Percentiles rank a stretch among this genome's conserved stretches.
phyloP scores from a whole-genome alignment of 2,888 invertebrate genomes.

The Brachyopa scutellaris region DNA sequence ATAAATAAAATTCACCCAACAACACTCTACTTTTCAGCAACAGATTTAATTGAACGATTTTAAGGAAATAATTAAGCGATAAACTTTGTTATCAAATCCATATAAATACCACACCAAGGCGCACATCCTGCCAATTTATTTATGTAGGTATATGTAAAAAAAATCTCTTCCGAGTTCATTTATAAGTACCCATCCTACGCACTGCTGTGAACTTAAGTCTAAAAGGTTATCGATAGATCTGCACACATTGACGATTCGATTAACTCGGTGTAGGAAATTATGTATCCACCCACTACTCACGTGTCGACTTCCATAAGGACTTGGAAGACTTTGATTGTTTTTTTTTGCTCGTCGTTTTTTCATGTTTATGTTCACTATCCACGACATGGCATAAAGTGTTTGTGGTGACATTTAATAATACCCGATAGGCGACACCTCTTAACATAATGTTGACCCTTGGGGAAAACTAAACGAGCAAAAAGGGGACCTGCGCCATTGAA shows the following conservation, averaged over 20 bases:
- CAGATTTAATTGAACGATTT: too few relatives aligned
- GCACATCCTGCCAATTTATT: too few relatives aligned
- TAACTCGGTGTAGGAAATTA: slow-evolving; percentile 43
- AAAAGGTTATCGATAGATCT: slow-evolving; percentile 57
- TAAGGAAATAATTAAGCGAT: too few relatives aligned
- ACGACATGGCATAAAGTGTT: slow-evolving; percentile 41
- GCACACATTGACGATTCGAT: slow-evolving; percentile 44
- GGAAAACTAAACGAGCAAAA: background rate
- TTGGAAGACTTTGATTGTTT: slow-evolving; percentile 38
- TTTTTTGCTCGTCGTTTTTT: too few relatives aligned
- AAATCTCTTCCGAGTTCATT: too few relatives aligned
- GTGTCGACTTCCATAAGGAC: slow-evolving; percentile 11
- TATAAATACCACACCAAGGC: too few relatives aligned
- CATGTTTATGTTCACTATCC: slow-evolving; percentile 45
- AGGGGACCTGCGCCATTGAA: background rate
- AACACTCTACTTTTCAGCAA: too few relatives aligned
- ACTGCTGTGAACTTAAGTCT: slow-evolving; percentile 20
- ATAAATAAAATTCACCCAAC: too few relatives aligned
- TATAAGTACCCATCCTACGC: too few relatives aligned
- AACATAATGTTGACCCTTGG: slow-evolving; percentile 11
- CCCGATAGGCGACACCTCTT: slow-evolving; percentile 23
- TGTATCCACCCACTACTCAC: slow-evolving; percentile 23
- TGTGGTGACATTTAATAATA: slow-evolving; percentile 33
- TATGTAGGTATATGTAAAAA: too few relatives aligned
- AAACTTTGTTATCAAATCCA: too few relatives aligned